Evolutionary conservation across 2,888 invertebrate species (phyloP).

Genomic region (Rhopalosiphum nymphaeae): DNA sequence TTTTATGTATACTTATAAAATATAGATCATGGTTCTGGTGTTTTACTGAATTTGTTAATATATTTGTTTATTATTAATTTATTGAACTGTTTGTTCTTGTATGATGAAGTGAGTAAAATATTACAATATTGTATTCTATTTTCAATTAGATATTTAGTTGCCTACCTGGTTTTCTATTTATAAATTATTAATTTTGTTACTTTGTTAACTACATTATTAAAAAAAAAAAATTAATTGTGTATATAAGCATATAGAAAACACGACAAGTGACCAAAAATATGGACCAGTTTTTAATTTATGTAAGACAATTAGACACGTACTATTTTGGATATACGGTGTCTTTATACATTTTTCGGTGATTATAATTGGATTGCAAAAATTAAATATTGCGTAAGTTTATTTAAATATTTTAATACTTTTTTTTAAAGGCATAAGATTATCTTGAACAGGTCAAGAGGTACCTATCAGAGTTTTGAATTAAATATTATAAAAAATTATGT

Average conservation of each 20-base stretch:
- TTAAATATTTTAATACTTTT: background rate
- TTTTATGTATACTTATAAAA: background rate
- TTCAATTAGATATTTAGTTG: background rate
- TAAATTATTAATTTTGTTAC: background rate
- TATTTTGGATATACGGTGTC: constrained; percentile 13
- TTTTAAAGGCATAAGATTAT: background rate
- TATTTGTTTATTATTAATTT: constrained; percentile 14
- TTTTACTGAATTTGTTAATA: background rate
- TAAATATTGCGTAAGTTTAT: constrained; percentile 15
- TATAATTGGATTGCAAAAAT: background rate
- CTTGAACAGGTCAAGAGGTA: background rate
- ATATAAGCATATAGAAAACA: background rate
- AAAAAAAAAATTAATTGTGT: background rate
- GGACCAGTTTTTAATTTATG: constrained; percentile 27
- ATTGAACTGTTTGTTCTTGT: constrained; percentile 35
- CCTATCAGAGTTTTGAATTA: background rate
- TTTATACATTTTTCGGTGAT: background rate
- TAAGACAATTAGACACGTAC: constrained; percentile 29
- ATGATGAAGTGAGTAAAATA: constrained; percentile 42
- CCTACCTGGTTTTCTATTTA: background rate
- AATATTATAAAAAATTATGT: background rate
- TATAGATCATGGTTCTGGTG: background rate
- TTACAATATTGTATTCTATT: background rate
- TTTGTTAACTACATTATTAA: background rate
- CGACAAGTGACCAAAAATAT: background rate